Conservation (phyloP, 2,888 invertebrate species). For the Syrista parreyssii region DNA sequence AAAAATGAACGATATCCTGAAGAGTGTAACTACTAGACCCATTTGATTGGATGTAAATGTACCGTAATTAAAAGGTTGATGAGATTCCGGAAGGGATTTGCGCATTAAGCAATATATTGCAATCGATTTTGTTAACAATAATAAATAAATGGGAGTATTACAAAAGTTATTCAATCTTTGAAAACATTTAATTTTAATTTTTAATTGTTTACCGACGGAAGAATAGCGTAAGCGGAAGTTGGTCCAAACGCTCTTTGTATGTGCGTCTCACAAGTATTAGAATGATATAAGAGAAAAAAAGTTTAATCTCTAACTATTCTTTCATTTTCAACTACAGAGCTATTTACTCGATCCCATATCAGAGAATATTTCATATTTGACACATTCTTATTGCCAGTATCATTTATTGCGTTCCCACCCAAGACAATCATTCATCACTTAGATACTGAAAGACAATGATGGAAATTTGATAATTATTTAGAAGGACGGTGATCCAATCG, state of each 20-base stretch:
- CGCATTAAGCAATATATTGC: neutral
- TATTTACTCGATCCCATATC: neutral
- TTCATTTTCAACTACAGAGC: neutral
- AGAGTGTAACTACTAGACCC: slow-evolving; percentile 15
- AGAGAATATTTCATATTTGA: neutral
- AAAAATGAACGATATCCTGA: slow-evolving; percentile 10
- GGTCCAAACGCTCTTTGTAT: neutral
- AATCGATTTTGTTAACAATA: neutral
- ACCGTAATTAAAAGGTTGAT: neutral
- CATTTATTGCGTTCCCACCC: neutral
- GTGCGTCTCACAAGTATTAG: neutral
- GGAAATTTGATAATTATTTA: neutral
- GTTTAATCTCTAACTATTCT: neutral
- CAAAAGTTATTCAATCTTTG: neutral
- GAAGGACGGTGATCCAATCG: neutral
- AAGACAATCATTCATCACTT: neutral
- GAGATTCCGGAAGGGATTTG: neutral
- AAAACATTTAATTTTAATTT: neutral
- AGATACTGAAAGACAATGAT: slow-evolving; percentile 4
- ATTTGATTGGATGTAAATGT: neutral
- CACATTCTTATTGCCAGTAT: neutral
- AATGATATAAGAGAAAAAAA: neutral
- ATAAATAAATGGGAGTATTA: neutral
- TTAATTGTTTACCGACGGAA: neutral
- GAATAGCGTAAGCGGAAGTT: neutral